Evolutionary conservation across 2,888 invertebrate genomes (phyloP), one percentile per base, ranked within the genome.

Genomic region (Choreutis nemorana): DNA sequence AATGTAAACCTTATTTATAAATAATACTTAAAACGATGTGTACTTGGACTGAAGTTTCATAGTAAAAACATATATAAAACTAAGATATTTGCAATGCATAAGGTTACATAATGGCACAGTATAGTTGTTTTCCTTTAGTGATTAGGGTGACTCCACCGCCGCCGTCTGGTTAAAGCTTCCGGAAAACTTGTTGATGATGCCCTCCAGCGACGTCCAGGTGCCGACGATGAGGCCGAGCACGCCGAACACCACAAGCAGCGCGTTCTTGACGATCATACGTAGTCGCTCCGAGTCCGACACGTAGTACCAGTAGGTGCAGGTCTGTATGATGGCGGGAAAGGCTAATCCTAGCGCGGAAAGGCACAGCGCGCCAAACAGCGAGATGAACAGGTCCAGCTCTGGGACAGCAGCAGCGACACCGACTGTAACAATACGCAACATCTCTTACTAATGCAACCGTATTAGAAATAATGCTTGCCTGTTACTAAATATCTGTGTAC

Each of bases 301-400:
- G 31, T 82, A 75, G 47, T 87, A 83, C 91, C 92, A 94, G 57
- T 87, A 88, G 0, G 90, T 88, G 58, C 89, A 87, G 40, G 89
- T 84, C 53, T 96, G 90, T 42, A 97, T 90, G 37, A 94, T 73
- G 1, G 96, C 94, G 6, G 96, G 96, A 60, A 96, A 91, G 1
- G 93, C 91, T 26, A 97, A 80, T 0, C 96, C 95, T 32, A 96
- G 81, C 0, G 90, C 91, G 0, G 95, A 93, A 25, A 94, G 79
- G 40, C 94, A 93, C 2, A 96, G 81, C 0, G 96, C 94, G n/a
- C 96, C 96, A 50, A 91, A 87, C 23, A 91, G 71, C 0, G 90
- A 89, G 38, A 87, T 87, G 47, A 93, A 91, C 25, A 92, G 73
- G 34, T 91, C 91, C 53, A 95, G 67, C 48, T 90, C 87, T 0